A percentile compares a stretch with the other conserved stretches of the same genome.
phyloP scores from a whole-genome alignment of 2,888 invertebrate species.

The Nomada lathburiana region DNA sequence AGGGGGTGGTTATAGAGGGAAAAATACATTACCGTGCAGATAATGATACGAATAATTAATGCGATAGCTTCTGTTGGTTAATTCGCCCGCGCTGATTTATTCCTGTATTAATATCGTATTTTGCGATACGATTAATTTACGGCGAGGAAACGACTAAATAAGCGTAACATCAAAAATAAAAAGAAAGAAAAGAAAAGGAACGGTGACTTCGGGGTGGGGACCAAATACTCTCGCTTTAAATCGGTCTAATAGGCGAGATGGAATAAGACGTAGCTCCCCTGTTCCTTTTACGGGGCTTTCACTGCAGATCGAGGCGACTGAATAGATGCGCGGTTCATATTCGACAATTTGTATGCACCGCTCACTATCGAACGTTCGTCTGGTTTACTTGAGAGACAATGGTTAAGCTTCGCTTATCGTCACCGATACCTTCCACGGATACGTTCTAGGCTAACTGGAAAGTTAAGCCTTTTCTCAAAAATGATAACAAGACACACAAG shows the following conservation, averaged over 20 bases:
- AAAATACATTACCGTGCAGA: not conserved
- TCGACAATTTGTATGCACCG: constrained; percentile 65
- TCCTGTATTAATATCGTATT: not conserved
- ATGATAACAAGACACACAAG: not conserved
- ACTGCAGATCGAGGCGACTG: constrained; percentile 55
- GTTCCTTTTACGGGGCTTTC: constrained; percentile 51
- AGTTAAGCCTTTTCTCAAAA: not conserved
- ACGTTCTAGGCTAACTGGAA: not conserved
- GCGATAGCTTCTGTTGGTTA: constrained; percentile 11
- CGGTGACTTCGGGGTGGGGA: constrained; percentile 34
- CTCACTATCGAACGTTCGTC: constrained; percentile 54
- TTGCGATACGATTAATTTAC: constrained; percentile 13
- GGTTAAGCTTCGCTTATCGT: constrained; percentile 51
- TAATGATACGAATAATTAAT: constrained; percentile 27
- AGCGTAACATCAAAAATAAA: not conserved
- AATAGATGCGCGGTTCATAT: constrained; percentile 64
- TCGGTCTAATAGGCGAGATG: constrained; percentile 35
- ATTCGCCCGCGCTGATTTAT: not conserved
- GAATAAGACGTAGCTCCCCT: constrained; percentile 57
- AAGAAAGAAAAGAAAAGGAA: constrained; percentile 22
- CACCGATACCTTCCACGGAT: constrained; percentile 4
- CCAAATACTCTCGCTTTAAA: constrained; percentile 54
- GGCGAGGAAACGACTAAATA: not conserved
- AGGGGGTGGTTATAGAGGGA: not conserved
- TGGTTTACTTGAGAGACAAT: constrained; percentile 54